Conservation (phyloP, 2,113 vertebrate genomes). For the Kobus ellipsiprymnus region DNA sequence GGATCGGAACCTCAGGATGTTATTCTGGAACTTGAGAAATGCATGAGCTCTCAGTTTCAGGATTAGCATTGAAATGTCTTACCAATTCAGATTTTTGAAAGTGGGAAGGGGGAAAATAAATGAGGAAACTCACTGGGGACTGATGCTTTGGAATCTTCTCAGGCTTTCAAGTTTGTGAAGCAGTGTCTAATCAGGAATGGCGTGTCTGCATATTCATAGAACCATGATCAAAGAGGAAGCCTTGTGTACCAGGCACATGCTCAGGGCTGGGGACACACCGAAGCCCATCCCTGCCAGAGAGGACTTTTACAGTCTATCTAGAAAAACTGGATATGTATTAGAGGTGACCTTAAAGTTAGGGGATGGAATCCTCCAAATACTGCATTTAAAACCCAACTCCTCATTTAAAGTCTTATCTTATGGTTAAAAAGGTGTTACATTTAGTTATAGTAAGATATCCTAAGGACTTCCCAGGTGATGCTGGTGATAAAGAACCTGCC, state of each 20-base stretch:
- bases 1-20: constrained; percentile 44
- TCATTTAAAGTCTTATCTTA: neutral
- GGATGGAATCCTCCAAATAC: neutral
- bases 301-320: neutral
- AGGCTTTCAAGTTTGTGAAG: constrained; percentile 24
- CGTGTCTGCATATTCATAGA: neutral
- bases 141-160: constrained; percentile 32
- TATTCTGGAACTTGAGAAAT: constrained; percentile 43
- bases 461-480: neutral
- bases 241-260: neutral
- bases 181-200: neutral
- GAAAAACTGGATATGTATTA: neutral
- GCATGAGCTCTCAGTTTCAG: constrained; percentile 50
- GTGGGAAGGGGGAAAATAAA: constrained; percentile 25
- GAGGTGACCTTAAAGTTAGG: neutral
- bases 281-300: neutral
- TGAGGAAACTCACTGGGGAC: neutral
- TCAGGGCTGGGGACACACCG: neutral
- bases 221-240: neutral
- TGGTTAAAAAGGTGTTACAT: neutral
- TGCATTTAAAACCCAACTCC: neutral
- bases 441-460: neutral
- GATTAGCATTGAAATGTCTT: constrained; percentile 16
- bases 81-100: constrained; percentile 43
- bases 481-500: neutral